Percentiles rank a stretch among this genome's conserved stretches.
Evolutionary conservation across 2,113 vertebrate genomes (phyloP).

Genomic region (Tor tambroides): DNA sequence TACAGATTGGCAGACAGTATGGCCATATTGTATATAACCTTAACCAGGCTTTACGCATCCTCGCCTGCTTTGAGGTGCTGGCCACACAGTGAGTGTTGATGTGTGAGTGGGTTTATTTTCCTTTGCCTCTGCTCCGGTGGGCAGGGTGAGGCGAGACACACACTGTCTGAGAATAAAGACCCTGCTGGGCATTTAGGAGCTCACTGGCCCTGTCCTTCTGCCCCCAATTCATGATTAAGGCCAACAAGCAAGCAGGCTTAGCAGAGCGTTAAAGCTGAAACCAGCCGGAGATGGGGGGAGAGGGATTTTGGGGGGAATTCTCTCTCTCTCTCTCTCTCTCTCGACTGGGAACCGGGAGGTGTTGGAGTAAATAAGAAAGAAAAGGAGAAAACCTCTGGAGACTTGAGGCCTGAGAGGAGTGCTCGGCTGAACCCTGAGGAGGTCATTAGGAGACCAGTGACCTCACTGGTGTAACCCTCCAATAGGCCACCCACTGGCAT

Average conservation of each 20-base stretch:
- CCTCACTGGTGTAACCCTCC: slow-evolving; percentile 68
- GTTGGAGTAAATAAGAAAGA: slow-evolving; percentile 32
- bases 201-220: slow-evolving; percentile 72
- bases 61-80: background rate
- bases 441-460: slow-evolving; percentile 73
- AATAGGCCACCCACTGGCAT: slow-evolving; percentile 66
- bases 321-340: slow-evolving; percentile 8
- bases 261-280: slow-evolving; percentile 67
- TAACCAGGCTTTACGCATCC: background rate
- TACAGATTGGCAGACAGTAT: too few relatives aligned
- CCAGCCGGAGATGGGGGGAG: slow-evolving; percentile 40
- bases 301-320: background rate
- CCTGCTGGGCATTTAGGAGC: slow-evolving; percentile 75
- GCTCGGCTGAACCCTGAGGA: slow-evolving; percentile 69
- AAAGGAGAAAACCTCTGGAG: background rate
- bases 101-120: slow-evolving; percentile 60
- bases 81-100: slow-evolving; percentile 48
- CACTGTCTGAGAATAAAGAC: slow-evolving; percentile 70
- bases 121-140: slow-evolving; percentile 64
- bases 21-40: slow-evolving; percentile 22
- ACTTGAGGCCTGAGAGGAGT: background rate
- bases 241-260: slow-evolving; percentile 70
- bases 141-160: background rate
- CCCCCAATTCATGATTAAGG: slow-evolving; percentile 76
- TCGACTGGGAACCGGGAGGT: background rate